phyloP scores from a whole-genome alignment of 1,140 invertebrate genomes.

The Drosophila kanapiae region DNA sequence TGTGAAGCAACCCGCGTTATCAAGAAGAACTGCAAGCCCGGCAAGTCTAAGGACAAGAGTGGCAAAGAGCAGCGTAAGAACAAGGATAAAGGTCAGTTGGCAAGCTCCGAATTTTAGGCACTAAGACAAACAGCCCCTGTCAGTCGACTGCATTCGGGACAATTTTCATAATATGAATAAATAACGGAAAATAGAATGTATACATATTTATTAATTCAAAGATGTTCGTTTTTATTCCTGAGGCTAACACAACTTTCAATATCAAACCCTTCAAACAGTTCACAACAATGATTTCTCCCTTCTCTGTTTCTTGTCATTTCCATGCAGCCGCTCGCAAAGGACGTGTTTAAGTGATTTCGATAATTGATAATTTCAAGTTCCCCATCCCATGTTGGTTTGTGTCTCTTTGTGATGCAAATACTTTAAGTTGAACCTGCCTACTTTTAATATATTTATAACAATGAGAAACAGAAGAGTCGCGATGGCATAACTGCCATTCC shows the following conservation, averaged over 20 bases:
- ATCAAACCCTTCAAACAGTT: background rate
- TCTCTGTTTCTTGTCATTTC: conserved; percentile 19
- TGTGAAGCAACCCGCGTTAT: conserved; percentile 90
- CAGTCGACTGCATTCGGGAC: background rate
- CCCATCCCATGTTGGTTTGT: conserved; percentile 51
- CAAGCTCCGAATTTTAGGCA: conserved; percentile 7
- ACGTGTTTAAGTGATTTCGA: conserved; percentile 75
- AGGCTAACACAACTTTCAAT: background rate
- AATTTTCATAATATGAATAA: background rate
- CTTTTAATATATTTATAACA: conserved; percentile 54
- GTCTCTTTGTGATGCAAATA: conserved; percentile 36
- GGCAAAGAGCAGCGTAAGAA: conserved; percentile 85
- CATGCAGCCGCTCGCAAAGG: conserved; percentile 78
- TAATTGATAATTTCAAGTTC: conserved; percentile 48
- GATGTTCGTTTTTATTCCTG: background rate
- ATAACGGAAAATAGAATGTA: background rate
- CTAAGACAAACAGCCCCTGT: background rate
- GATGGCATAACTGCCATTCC: conserved; percentile 29
- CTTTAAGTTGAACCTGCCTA: conserved; percentile 31
- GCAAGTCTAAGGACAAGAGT: conserved; percentile 85
- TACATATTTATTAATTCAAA: background rate
- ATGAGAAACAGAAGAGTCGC: conserved; percentile 24
- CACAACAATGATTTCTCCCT: background rate
- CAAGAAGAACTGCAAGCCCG: conserved; percentile 90
- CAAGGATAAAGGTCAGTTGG: conserved; percentile 80